phyloP scores from a whole-genome alignment of 2,888 invertebrate species.

The Tiliacea citrago region DNA sequence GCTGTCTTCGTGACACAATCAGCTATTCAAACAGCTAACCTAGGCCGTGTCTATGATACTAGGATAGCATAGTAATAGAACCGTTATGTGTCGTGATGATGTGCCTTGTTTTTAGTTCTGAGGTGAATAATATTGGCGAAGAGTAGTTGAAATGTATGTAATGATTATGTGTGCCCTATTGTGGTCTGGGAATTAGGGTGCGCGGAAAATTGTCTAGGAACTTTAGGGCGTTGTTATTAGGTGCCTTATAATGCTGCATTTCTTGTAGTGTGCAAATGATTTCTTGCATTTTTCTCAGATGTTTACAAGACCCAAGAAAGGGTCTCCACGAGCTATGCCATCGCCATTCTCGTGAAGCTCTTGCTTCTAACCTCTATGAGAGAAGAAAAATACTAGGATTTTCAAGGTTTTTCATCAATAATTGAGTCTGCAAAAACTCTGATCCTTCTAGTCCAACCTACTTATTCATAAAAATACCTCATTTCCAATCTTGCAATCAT shows the following conservation, averaged over 20 bases:
- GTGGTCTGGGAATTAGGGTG: slow-evolving; percentile 31
- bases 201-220: background rate
- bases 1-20: slow-evolving; percentile 63
- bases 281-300: too few species aligned
- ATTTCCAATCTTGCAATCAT: background rate
- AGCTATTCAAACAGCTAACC: slow-evolving; percentile 61
- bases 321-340: too few species aligned
- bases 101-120: slow-evolving; percentile 64
- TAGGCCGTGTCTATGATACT: slow-evolving; percentile 63
- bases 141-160: slow-evolving; percentile 19
- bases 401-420: background rate
- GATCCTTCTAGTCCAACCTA: background rate
- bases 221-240: background rate
- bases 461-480: background rate
- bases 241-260: too few species aligned
- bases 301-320: too few species aligned
- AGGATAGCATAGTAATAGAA: slow-evolving; percentile 61
- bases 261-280: too few species aligned
- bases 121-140: slow-evolving; percentile 59
- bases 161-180: slow-evolving; percentile 42
- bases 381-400: background rate
- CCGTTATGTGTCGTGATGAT: slow-evolving; percentile 71
- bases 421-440: background rate
- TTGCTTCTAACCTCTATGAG: too few species aligned
- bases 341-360: too few species aligned